A percentile compares a stretch with the other conserved stretches of the same genome.
Conservation (phyloP, 2,888 invertebrate genomes). For the Diploptera punctata region DNA sequence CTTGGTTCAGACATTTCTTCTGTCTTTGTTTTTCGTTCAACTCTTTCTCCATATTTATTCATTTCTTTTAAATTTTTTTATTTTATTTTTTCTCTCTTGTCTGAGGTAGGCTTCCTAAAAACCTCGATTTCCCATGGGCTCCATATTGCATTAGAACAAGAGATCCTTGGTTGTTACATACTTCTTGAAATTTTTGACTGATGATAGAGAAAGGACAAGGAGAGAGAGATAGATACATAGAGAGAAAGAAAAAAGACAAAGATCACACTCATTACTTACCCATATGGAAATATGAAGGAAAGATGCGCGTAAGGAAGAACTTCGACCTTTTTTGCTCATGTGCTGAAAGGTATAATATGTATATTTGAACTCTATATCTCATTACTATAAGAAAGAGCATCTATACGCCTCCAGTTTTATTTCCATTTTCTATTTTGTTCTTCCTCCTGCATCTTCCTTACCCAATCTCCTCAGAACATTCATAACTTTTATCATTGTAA, state of each 20-base stretch:
- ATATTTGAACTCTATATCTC: neutral
- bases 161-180: neutral
- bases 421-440: neutral
- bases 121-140: constrained; percentile 33
- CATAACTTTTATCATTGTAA: too few relatives aligned
- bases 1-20: neutral
- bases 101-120: constrained; percentile 15
- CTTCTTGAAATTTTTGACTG: too few relatives aligned
- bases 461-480: too few relatives aligned
- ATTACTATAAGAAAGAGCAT: neutral
- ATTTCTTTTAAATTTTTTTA: neutral
- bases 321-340: neutral
- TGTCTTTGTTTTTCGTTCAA: neutral
- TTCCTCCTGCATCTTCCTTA: too few relatives aligned
- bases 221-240: neutral
- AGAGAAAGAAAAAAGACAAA: neutral
- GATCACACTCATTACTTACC: neutral
- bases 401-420: neutral
- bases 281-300: neutral
- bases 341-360: neutral
- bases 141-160: neutral
- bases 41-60: neutral
- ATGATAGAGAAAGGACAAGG: neutral
- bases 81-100: neutral
- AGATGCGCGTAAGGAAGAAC: neutral